Percentiles rank a stretch among this genome's conserved stretches.
These are phyloP conservation scores for Oikopleura albicans DNA, from an alignment of 23 tunicate species.

Conservation along the genomic window DNA sequence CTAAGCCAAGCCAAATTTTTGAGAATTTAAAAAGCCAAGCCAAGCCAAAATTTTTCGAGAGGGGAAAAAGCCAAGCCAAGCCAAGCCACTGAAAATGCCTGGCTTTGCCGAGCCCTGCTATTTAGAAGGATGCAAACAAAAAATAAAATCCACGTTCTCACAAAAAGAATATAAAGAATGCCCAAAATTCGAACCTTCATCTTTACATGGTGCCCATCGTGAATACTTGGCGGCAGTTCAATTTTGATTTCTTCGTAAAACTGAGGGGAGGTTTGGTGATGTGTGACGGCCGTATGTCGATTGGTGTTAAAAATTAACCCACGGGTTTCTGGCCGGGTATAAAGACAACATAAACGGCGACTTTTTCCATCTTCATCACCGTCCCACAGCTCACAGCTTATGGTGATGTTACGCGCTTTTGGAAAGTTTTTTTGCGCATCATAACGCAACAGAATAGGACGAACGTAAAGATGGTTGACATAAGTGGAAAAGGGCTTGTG, in stretches of 20 bases:
- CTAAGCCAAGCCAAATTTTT: too few species aligned
- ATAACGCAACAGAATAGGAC: background rate
- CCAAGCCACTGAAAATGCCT: too few species aligned
- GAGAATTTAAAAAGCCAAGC: too few species aligned
- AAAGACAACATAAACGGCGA: background rate
- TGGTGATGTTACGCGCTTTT: constrained; percentile 1
- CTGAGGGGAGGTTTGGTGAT: background rate
- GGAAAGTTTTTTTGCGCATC: constrained; percentile 16
- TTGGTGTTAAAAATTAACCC: background rate
- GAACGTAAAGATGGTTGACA: background rate
- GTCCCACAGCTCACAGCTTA: background rate
- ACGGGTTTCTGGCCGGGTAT: constrained; percentile 7
- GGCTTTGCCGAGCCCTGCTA: too few species aligned
- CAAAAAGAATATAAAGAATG: too few species aligned
- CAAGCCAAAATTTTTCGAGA: too few species aligned
- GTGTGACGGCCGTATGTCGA: constrained; percentile 1
- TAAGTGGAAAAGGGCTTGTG: background rate
- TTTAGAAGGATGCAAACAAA: too few species aligned
- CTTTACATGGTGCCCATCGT: constrained; percentile 7
- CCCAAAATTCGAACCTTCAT: too few species aligned
- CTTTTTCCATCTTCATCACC: background rate
- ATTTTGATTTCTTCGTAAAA: constrained; percentile 13
- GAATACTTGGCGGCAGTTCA: constrained; percentile 16
- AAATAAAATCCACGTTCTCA: too few species aligned
- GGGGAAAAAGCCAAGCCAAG: too few species aligned